phyloP scores from a whole-genome alignment of 2,113 vertebrate species.

The Myanophis thanlyinensis region DNA sequence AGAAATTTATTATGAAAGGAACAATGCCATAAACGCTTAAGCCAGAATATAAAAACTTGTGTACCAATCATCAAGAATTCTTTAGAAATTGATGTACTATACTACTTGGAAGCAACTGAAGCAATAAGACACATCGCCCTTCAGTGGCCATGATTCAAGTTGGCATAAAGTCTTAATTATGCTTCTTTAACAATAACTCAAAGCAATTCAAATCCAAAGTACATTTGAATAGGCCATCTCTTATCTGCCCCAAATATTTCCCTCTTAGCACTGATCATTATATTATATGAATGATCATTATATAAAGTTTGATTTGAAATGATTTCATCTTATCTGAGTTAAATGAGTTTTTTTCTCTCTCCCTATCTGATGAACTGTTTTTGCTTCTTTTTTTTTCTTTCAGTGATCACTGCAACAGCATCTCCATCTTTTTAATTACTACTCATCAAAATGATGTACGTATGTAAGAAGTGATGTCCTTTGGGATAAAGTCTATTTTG shows the following conservation, averaged over 20 bases:
- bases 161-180: background rate
- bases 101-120: background rate
- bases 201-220: background rate
- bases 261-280: background rate
- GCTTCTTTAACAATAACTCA: background rate
- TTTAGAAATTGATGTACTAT: background rate
- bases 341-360: no score
- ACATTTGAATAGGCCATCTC: background rate
- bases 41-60: background rate
- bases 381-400: background rate
- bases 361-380: background rate
- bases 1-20: background rate
- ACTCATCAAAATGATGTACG: background rate
- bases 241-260: background rate
- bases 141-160: background rate
- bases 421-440: conserved; percentile 9
- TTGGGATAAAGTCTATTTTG: conserved; percentile 14
- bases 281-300: background rate
- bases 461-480: conserved; percentile 2
- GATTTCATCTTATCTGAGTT: background rate
- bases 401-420: background rate
- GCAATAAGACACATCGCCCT: background rate
- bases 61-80: background rate
- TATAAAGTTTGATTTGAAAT: background rate
- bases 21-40: background rate